Conservation (phyloP, 2,797 vertebrate species). For the Cirrhinus molitorella region DNA sequence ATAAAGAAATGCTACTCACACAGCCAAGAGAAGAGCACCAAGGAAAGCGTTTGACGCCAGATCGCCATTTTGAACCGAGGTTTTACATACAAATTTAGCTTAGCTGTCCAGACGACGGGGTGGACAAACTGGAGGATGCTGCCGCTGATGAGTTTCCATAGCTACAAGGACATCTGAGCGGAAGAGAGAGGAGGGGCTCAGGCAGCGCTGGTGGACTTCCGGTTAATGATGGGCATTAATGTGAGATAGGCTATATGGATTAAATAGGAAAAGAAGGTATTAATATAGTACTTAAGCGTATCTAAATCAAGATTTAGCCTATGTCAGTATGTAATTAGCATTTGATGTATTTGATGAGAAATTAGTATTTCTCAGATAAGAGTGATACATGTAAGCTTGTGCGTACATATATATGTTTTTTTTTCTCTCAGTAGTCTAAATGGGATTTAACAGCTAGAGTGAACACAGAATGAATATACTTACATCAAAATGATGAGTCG, state of each 20-base stretch:
- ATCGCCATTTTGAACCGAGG: conserved; percentile 82
- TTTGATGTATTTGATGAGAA: no score
- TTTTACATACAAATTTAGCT: conserved; percentile 63
- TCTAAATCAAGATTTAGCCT: background rate
- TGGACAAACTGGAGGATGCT: conserved; percentile 72
- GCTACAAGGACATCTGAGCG: conserved; percentile 69
- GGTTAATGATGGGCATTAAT: conserved; percentile 29
- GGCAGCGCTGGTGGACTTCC: conserved; percentile 21
- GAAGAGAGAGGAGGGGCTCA: conserved; percentile 57
- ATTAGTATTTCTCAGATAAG: background rate
- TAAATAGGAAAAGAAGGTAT: background rate
- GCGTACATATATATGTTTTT: no score
- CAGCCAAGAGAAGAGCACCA: conserved; percentile 69
- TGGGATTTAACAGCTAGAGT: background rate
- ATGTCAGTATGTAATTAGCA: background rate
- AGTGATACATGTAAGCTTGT: background rate
- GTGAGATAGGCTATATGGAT: background rate
- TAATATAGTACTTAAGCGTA: background rate
- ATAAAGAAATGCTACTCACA: conserved; percentile 71
- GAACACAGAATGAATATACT: background rate
- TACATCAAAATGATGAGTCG: background rate
- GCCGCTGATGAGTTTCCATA: conserved; percentile 82
- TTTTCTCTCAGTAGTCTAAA: background rate
- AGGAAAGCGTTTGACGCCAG: conserved; percentile 64
- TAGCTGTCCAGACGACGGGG: conserved; percentile 37